Conservation (phyloP, 1,140 invertebrate genomes). For the Camponotus vicinus region DNA sequence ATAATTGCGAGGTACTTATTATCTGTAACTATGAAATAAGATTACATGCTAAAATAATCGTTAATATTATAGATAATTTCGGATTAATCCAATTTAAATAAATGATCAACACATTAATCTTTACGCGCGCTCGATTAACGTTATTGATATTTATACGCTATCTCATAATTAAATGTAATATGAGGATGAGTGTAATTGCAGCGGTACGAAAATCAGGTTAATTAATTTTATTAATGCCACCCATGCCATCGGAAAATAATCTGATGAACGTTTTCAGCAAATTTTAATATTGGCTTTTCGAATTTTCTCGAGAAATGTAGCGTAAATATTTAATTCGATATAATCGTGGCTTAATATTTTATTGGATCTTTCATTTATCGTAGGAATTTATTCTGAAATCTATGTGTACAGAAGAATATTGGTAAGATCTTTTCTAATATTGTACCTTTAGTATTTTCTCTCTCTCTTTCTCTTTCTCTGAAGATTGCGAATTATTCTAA, state of each 20-base stretch:
- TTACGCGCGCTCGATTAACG: slow-evolving; percentile 18
- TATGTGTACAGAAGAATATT: slow-evolving; percentile 6
- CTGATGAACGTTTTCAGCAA: slow-evolving; percentile 10
- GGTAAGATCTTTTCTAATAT: neutral
- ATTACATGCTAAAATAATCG: slow-evolving; percentile 21
- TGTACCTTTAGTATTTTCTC: neutral
- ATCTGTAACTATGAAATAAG: neutral
- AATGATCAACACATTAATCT: slow-evolving; percentile 53
- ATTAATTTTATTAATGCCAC: slow-evolving; percentile 55
- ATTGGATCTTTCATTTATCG: slow-evolving; percentile 42
- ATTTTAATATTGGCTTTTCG: slow-evolving; percentile 45
- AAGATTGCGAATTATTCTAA: neutral
- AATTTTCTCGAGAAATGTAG: slow-evolving; percentile 21
- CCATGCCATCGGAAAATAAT: slow-evolving; percentile 42
- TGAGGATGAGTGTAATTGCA: neutral
- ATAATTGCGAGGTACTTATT: neutral
- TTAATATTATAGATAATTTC: slow-evolving; percentile 35
- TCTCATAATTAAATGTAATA: slow-evolving; percentile 47
- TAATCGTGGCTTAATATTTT: slow-evolving; percentile 15
- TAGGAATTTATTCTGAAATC: slow-evolving; percentile 11
- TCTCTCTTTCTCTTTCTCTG: neutral
- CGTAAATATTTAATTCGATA: slow-evolving; percentile 44
- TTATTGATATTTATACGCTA: slow-evolving; percentile 53
- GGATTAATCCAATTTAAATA: slow-evolving; percentile 50
- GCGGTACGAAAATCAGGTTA: slow-evolving; percentile 27